Conservation (phyloP, 2,888 invertebrate genomes). For the Desoria tigrina region DNA sequence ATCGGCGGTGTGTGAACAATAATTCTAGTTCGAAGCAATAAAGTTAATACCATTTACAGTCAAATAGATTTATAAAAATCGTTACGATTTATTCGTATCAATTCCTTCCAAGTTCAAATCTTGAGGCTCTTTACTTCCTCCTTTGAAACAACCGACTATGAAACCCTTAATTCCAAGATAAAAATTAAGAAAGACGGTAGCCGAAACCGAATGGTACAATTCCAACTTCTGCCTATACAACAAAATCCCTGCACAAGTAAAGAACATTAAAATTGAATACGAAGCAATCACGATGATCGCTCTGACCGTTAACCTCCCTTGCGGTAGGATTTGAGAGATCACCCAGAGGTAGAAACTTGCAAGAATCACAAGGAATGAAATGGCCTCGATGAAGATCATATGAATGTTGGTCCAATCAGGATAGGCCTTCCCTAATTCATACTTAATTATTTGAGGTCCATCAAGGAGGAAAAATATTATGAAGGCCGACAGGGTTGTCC, state of each 20-base stretch:
- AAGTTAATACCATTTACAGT: too few relatives aligned
- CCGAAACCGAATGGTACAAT: slow-evolving; percentile 17
- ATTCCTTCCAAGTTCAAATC: too few relatives aligned
- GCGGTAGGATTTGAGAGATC: not conserved
- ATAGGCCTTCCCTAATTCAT: slow-evolving; percentile 20
- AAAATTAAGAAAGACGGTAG: slow-evolving; percentile 13
- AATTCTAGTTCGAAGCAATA: too few relatives aligned
- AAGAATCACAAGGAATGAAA: slow-evolving; percentile 12
- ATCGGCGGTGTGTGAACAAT: too few relatives aligned
- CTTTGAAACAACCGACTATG: too few relatives aligned
- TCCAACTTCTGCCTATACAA: slow-evolving; percentile 2
- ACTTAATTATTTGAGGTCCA: slow-evolving; percentile 17
- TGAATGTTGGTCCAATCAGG: not conserved
- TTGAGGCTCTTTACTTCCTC: too few relatives aligned
- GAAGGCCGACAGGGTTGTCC: not conserved
- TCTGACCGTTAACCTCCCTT: not conserved
- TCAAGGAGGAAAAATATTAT: slow-evolving; percentile 16
- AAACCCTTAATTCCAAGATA: slow-evolving; percentile 17
- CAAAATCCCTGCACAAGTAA: slow-evolving; percentile 15
- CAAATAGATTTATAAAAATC: too few relatives aligned
- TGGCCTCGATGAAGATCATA: not conserved
- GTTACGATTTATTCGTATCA: too few relatives aligned
- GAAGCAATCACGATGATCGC: not conserved
- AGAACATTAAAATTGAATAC: slow-evolving; percentile 10
- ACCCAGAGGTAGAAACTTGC: slow-evolving; percentile 18